Base-by-base conservation (phyloP, 1,140 invertebrate species). In the Meloidogyne hapla region DNA sequence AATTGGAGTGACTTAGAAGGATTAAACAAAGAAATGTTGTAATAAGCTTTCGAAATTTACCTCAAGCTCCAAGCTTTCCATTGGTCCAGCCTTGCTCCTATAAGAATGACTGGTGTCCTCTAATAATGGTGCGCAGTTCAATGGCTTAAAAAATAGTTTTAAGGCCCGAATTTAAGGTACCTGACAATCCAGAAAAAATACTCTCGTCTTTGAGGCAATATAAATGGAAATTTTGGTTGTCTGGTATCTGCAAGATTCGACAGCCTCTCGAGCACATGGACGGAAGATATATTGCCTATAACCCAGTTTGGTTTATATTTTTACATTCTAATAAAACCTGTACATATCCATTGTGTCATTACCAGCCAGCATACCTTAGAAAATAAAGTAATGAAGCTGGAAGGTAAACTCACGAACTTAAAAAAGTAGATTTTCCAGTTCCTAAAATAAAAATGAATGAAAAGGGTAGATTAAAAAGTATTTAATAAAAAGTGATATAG, bases 271-370 rank as follows among this genome's bases (percentile, higher is more conserved):
- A 28, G 82, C 64, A 70, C 67, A 67, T n/a, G 83, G 83, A 2
- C 83, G 83, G 72, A 85, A 85, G 18, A 87, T 70, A 72, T 85
- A 85, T 48, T 85, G 79, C 13, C 83, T 86, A 69, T 65, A 86
- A 33, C 28, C 28, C n/a, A n/a, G n/a, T n/a, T n/a, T n/a, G n/a
- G n/a, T n/a, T n/a, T n/a, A 40, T 21, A 81, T 18, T 26, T 23
- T 2, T 18, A 2, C 15, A 18, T 15, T 8, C 13, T 69, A 79
- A 77, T 26, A 6, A 71, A 77, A 84, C 83, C 83, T 81, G 77
- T 84, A 84, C 71, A 82, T 77, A 68, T 85, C 83, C 23, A 26
- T 62, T 33, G 83, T 75, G n/a, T 83, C 75, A 81, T 85, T 85
- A 8, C 83, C 83, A 21, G 83, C 84, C 23, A 85, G n/a, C 83